Conservation (phyloP, 1,140 invertebrate species). For the Zeugodacus cucurbitae region DNA sequence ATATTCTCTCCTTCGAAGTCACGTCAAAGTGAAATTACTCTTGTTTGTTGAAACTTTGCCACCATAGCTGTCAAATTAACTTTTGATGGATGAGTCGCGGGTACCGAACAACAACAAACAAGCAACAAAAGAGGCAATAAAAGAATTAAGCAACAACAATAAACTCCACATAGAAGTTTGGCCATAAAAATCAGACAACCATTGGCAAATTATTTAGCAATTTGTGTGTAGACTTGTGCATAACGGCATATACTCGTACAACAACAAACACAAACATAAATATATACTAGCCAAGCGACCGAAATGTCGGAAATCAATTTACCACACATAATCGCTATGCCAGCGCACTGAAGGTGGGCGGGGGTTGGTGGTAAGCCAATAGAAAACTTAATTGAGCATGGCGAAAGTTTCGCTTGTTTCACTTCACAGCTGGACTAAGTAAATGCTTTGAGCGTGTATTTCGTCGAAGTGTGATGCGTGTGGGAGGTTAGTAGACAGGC, state of each 20-base stretch:
- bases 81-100: not conserved
- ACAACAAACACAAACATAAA: not conserved
- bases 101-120: not conserved
- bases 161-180: not conserved
- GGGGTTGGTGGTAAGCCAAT: conserved; percentile 12
- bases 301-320: conserved; percentile 16
- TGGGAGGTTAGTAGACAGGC: no score
- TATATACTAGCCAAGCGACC: not conserved
- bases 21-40: no score
- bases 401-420: not conserved
- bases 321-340: not conserved
- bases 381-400: not conserved
- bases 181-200: not conserved
- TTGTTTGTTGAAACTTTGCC: not conserved
- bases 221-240: not conserved
- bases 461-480: not conserved
- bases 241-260: not conserved
- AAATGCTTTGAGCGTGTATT: not conserved
- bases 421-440: not conserved
- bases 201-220: not conserved
- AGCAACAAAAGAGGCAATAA: not conserved
- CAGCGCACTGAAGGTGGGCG: not conserved
- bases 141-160: not conserved
- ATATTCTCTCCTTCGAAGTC: no score
- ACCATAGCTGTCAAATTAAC: not conserved